phyloP scores from a whole-genome alignment of 2,888 invertebrate genomes.

The Noctua fimbriata region DNA sequence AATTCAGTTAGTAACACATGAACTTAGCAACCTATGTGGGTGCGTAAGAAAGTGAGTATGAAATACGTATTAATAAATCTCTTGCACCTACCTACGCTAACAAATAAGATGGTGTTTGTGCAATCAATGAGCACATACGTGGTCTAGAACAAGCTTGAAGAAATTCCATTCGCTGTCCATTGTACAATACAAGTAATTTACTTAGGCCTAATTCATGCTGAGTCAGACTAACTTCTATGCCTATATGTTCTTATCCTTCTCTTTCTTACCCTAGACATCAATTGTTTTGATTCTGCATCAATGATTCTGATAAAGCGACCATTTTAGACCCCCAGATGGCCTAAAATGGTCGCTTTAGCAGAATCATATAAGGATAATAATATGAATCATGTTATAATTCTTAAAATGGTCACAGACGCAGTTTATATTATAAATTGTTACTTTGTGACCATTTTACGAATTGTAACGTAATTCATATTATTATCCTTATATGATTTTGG shows the following conservation, averaged over 20 bases:
- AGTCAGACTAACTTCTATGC: not conserved
- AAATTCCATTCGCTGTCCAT: slow-evolving; percentile 29
- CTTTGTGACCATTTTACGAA: not conserved
- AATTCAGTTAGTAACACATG: slow-evolving; percentile 17
- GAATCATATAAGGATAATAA: not conserved
- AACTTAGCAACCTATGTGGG: slow-evolving; percentile 14
- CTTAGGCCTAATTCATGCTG: not conserved
- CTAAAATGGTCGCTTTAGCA: not conserved
- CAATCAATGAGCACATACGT: slow-evolving; percentile 29
- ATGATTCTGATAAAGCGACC: no score
- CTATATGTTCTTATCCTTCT: not conserved
- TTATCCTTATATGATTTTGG: not conserved
- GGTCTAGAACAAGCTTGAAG: slow-evolving; percentile 20
- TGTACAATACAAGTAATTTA: slow-evolving; percentile 17
- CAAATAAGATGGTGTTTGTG: slow-evolving; percentile 40
- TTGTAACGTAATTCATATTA: not conserved
- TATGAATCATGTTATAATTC: no score
- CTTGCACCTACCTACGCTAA: slow-evolving; percentile 25
- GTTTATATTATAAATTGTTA: not conserved
- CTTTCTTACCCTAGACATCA: no score
- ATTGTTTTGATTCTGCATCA: no score
- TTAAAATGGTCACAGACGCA: not conserved
- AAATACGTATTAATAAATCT: slow-evolving; percentile 35
- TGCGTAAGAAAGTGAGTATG: slow-evolving; percentile 35
- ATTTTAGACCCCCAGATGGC: no score